These are phyloP conservation scores for Fulmarus glacialis DNA, from an alignment of 2,113 vertebrate genomes.

Conservation along the genomic window DNA sequence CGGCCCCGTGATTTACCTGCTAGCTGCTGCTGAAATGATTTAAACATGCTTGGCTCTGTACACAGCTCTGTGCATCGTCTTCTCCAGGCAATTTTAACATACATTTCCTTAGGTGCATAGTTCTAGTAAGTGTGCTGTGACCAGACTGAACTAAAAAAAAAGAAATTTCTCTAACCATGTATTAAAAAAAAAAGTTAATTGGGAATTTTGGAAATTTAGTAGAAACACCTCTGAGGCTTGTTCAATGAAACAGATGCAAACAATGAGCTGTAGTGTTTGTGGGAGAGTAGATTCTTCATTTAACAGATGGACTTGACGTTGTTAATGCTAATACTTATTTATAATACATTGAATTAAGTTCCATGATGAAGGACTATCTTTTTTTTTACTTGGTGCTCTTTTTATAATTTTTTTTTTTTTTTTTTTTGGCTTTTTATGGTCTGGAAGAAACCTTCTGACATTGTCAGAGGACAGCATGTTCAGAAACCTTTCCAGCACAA, in stretches of 20 bases:
- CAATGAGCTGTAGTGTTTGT: not conserved
- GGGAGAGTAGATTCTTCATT: not conserved
- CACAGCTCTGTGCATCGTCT: not conserved
- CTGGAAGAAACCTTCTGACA: not conserved
- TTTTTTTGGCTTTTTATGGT: not conserved
- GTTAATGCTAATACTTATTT: not conserved
- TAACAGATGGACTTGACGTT: not conserved
- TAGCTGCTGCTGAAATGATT: not conserved
- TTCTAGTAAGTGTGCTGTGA: not conserved
- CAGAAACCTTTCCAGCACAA: slow-evolving; percentile 28
- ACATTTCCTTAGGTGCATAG: not conserved
- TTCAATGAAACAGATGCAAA: not conserved
- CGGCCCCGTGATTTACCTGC: not conserved
- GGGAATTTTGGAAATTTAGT: not conserved
- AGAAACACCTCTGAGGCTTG: not conserved
- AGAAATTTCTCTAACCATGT: accelerated
- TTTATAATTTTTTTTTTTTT: not conserved
- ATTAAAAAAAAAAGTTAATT: not conserved
- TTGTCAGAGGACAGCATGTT: slow-evolving; percentile 32
- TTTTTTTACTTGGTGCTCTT: not conserved
- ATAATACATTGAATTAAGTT: not conserved
- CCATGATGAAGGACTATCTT: not conserved
- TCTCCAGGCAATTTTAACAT: not conserved
- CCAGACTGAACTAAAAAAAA: not conserved
- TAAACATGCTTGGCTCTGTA: not conserved